A percentile compares a stretch with the other conserved stretches of the same genome.
Conservation (phyloP, 1,140 invertebrate species). For the Mactra quadrangularis region DNA sequence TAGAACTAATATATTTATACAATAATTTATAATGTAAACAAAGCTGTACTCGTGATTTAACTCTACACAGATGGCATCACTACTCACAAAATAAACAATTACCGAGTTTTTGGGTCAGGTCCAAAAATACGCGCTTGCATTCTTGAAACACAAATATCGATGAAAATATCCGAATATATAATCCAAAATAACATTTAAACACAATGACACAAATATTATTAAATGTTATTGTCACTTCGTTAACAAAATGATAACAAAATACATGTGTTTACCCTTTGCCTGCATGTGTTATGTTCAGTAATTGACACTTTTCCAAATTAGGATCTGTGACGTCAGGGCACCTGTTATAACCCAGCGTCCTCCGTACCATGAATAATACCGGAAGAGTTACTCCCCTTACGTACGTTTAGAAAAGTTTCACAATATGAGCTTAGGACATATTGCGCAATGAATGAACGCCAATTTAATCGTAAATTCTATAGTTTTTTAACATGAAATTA, state of each 20-base stretch:
- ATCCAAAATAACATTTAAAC: not conserved
- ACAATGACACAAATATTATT: too few species aligned
- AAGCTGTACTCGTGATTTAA: not conserved
- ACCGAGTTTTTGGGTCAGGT: constrained; percentile 42
- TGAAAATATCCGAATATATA: not conserved
- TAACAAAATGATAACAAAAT: too few species aligned
- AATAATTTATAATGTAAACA: constrained; percentile 15
- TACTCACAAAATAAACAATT: constrained; percentile 40
- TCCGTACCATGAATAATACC: too few species aligned
- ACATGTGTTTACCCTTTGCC: too few species aligned
- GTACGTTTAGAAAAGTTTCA: too few species aligned
- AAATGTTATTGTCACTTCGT: too few species aligned
- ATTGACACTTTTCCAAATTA: constrained; percentile 49
- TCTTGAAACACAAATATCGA: too few species aligned
- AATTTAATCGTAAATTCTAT: too few species aligned
- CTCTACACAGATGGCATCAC: not conserved
- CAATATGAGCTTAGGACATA: too few species aligned
- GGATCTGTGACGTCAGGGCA: constrained; percentile 44
- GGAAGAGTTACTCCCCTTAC: too few species aligned
- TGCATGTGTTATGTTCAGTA: constrained; percentile 30
- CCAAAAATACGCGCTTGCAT: constrained; percentile 18
- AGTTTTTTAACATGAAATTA: too few species aligned
- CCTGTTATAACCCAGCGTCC: constrained; percentile 2
- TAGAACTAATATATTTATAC: not conserved
- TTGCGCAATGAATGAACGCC: too few species aligned